These are phyloP conservation scores for Podiceps cristatus DNA, from an alignment of 2,113 vertebrate genomes.

Conservation along the genomic window DNA sequence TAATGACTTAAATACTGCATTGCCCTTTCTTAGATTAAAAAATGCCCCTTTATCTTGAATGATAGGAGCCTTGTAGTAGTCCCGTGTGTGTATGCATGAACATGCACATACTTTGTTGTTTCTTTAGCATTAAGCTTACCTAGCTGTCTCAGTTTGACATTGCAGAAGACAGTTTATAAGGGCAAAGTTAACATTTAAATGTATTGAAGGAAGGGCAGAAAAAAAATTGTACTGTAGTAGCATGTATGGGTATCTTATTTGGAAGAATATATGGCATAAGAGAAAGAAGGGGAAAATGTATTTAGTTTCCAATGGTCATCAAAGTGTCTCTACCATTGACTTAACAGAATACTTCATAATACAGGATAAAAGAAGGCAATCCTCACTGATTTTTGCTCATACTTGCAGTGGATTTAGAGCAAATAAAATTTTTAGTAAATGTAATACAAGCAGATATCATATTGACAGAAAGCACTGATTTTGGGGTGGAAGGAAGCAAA, in stretches of 20 bases:
- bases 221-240: background rate
- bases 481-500: background rate
- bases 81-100: rapidly evolving
- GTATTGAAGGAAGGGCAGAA: background rate
- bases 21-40: background rate
- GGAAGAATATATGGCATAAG: background rate
- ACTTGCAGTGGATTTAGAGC: background rate
- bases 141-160: background rate
- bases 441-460: background rate
- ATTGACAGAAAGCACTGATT: background rate
- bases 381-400: background rate
- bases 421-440: background rate
- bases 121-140: background rate
- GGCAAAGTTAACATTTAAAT: background rate
- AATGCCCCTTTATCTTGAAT: background rate
- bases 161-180: background rate
- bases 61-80: background rate
- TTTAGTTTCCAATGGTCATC: background rate
- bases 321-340: background rate
- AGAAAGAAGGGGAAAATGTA: background rate
- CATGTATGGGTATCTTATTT: background rate
- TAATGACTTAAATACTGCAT: background rate
- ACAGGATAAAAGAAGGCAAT: background rate
- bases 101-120: background rate
- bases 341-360: background rate